Evolutionary conservation across 2,797 vertebrate species (phyloP).

Genomic region (Babyrousa celebensis): DNA sequence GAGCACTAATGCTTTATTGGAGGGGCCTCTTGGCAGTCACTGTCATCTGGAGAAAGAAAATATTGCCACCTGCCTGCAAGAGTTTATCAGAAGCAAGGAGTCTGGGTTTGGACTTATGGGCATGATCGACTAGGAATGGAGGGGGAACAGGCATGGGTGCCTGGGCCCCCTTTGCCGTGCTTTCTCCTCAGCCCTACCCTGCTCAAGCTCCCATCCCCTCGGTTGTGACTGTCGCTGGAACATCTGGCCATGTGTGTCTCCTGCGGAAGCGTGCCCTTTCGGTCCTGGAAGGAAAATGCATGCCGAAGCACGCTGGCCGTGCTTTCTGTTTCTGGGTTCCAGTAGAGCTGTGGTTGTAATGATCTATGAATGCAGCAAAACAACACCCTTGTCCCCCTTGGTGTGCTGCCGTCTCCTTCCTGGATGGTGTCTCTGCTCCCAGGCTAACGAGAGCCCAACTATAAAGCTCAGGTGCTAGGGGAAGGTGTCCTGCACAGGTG

Average conservation of each 20-base stretch:
- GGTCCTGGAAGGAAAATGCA: not conserved
- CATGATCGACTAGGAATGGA: not conserved
- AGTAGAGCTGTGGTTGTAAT: not conserved
- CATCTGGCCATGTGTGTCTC: not conserved
- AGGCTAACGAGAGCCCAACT: not conserved
- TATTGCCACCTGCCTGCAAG: rapidly evolving
- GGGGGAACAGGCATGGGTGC: not conserved
- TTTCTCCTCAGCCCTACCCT: not conserved
- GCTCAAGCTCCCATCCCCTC: not conserved
- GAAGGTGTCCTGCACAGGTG: not conserved
- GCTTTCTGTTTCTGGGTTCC: constrained; percentile 45
- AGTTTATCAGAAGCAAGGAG: not conserved
- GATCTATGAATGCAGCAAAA: not conserved
- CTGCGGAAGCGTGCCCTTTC: not conserved
- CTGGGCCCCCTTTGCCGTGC: not conserved
- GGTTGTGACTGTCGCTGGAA: not conserved
- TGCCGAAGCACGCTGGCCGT: not conserved
- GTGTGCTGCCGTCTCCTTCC: not conserved
- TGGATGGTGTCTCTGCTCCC: not conserved
- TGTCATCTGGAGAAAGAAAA: not conserved
- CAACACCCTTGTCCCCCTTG: rapidly evolving
- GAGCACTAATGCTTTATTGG: constrained; percentile 12
- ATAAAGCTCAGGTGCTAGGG: not conserved
- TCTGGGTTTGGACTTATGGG: not conserved
- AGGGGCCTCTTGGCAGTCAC: not conserved